phyloP scores from a whole-genome alignment of 2,113 vertebrate genomes.

The Sphyrna mokarran region DNA sequence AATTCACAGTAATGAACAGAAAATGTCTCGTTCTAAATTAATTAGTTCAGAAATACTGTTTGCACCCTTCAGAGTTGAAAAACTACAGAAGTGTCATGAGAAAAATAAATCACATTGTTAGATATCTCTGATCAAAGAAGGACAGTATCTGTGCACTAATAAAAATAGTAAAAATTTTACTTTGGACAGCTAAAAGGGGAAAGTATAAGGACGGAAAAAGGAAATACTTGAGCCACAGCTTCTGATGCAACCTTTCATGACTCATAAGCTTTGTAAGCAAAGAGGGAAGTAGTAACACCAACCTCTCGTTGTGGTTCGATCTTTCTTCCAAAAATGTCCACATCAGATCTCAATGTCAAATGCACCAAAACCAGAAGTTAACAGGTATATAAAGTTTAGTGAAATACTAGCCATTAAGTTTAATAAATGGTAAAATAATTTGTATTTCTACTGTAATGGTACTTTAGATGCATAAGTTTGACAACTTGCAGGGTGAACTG shows the following conservation, averaged over 20 bases:
- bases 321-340: not conserved
- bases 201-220: not conserved
- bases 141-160: not conserved
- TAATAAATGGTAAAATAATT: not conserved
- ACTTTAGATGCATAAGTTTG: not conserved
- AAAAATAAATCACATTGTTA: not conserved
- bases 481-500: not conserved
- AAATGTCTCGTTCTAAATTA: not conserved
- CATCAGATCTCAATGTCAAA: not conserved
- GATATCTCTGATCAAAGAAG: not conserved
- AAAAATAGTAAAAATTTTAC: not conserved
- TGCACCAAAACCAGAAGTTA: not conserved
- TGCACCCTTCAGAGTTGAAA: not conserved
- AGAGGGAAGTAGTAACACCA: not conserved
- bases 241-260: not conserved
- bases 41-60: not conserved
- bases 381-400: not conserved
- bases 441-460: not conserved
- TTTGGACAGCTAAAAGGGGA: not conserved
- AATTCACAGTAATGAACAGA: not conserved
- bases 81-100: not conserved
- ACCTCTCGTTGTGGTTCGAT: not conserved
- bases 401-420: not conserved
- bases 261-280: not conserved
- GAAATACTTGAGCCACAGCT: not conserved